These are phyloP conservation scores for Eumeta japonica DNA, from an alignment of 1,140 invertebrate genomes.

Conservation along the genomic window DNA sequence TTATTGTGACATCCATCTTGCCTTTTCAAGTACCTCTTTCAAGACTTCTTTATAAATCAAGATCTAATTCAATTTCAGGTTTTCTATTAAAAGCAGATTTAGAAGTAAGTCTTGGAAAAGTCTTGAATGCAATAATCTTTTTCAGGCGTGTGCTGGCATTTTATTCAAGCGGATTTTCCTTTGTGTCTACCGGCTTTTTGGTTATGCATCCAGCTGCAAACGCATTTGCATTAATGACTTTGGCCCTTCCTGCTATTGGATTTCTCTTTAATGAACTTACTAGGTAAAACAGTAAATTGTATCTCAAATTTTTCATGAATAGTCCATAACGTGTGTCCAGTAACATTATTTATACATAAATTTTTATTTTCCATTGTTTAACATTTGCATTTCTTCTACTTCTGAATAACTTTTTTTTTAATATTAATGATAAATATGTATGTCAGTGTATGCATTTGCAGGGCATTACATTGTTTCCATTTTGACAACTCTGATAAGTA, in stretches of 20 bases:
- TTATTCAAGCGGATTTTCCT: constrained; percentile 59
- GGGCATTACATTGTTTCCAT: not conserved
- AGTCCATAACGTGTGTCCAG: too few relatives aligned
- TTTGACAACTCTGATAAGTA: too few relatives aligned
- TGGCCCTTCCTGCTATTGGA: constrained; percentile 67
- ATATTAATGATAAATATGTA: constrained; percentile 25
- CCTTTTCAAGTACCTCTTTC: too few relatives aligned
- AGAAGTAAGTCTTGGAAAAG: too few relatives aligned
- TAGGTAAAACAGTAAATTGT: constrained; percentile 48
- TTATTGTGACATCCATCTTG: not conserved
- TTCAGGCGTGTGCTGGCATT: constrained; percentile 58
- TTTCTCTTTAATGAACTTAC: constrained; percentile 67
- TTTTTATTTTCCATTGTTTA: too few relatives aligned
- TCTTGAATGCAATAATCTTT: too few relatives aligned
- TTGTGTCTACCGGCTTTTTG: constrained; percentile 66
- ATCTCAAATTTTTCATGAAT: constrained; percentile 5
- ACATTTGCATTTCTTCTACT: too few relatives aligned
- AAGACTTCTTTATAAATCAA: too few relatives aligned
- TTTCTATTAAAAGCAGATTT: too few relatives aligned
- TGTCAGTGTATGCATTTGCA: not conserved
- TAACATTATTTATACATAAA: too few relatives aligned
- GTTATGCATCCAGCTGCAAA: constrained; percentile 73
- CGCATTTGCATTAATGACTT: constrained; percentile 76
- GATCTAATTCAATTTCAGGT: too few relatives aligned
- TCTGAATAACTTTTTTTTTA: constrained; percentile 16